Conservation (phyloP, 2,113 vertebrate genomes). For the Gallinago jamesoni region DNA sequence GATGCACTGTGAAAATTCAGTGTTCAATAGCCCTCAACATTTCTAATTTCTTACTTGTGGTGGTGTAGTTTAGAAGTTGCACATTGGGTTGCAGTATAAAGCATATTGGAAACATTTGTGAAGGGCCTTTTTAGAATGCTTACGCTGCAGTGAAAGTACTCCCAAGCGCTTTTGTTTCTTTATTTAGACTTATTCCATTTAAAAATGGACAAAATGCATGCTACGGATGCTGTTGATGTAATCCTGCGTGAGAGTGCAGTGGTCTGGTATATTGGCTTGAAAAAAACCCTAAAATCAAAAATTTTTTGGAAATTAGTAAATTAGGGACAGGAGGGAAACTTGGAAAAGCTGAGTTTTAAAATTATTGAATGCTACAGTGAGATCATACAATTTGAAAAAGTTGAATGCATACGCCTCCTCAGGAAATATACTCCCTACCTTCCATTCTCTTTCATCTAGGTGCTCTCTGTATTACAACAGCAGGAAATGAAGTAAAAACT, state of each 20-base stretch:
- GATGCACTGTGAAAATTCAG: slow-evolving; percentile 39
- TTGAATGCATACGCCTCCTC: background rate
- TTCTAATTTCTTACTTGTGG: slow-evolving; percentile 70
- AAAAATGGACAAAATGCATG: slow-evolving; percentile 36
- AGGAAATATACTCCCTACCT: background rate
- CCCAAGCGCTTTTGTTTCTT: slow-evolving; percentile 54
- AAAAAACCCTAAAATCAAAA: background rate
- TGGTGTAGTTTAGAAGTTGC: slow-evolving; percentile 60
- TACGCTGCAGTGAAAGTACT: slow-evolving; percentile 56
- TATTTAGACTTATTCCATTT: slow-evolving; percentile 47
- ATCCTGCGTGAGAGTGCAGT: background rate
- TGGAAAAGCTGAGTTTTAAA: background rate
- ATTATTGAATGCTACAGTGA: background rate
- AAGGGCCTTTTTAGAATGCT: slow-evolving; percentile 61
- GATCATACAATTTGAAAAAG: background rate
- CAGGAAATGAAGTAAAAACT: background rate
- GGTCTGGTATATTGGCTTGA: background rate
- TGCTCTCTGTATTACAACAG: background rate
- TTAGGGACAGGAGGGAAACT: background rate
- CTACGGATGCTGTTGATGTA: slow-evolving; percentile 8
- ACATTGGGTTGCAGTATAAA: slow-evolving; percentile 56
- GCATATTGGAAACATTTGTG: slow-evolving; percentile 60
- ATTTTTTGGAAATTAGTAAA: background rate
- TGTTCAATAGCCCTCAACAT: slow-evolving; percentile 70
- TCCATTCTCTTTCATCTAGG: background rate